Percentiles rank a stretch among this genome's conserved stretches.
Evolutionary conservation across 2,797 vertebrate species (phyloP).

Genomic region (Pseudotriccus pelzelni): DNA sequence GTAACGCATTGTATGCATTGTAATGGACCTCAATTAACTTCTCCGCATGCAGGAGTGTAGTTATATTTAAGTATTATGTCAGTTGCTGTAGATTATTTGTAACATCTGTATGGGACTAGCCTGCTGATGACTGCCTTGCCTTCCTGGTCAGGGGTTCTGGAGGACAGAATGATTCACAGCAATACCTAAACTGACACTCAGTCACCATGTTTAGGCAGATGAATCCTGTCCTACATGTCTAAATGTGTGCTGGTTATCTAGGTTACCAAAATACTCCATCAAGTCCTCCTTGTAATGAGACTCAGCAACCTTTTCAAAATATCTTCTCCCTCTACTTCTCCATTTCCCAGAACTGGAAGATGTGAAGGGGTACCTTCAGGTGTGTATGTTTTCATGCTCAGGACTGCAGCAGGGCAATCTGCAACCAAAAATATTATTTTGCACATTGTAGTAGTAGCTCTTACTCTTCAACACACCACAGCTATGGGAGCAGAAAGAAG

Average conservation of each 20-base stretch:
- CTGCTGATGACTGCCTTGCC: background rate
- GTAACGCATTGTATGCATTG: background rate
- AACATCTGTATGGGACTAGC: background rate
- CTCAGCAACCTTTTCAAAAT: background rate
- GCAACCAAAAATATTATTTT: background rate
- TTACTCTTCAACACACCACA: background rate
- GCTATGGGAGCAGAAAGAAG: background rate
- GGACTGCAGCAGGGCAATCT: background rate
- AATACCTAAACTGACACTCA: background rate
- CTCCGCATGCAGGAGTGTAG: background rate
- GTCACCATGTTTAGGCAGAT: background rate
- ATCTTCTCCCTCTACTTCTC: background rate
- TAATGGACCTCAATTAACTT: background rate
- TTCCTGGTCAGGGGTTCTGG: background rate
- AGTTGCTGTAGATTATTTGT: background rate
- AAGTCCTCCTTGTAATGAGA: background rate
- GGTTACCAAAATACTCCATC: background rate
- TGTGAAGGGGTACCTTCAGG: background rate
- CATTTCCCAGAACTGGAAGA: background rate
- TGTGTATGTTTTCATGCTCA: background rate
- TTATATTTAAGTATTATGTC: background rate
- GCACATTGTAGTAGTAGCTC: fast-evolving
- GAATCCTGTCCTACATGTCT: background rate
- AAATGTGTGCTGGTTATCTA: background rate
- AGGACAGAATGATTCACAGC: background rate